Percentiles rank a stretch among this genome's conserved stretches.
Evolutionary conservation across 1,140 invertebrate species (phyloP).

Genomic region (Agraylea sexmaculata): DNA sequence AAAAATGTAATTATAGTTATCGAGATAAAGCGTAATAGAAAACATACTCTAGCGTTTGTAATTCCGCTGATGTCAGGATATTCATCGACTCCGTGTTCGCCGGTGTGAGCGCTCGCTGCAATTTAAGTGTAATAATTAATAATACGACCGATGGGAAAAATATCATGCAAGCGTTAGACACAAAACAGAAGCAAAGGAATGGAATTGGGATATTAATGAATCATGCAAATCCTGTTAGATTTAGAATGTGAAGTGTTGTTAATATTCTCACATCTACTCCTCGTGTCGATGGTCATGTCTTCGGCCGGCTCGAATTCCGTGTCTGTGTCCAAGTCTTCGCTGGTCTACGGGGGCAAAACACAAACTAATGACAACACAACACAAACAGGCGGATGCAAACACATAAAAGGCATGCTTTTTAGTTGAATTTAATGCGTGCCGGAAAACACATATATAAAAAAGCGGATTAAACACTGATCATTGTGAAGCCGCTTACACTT

Average conservation of each 20-base stretch:
- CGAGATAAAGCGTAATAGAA: neutral
- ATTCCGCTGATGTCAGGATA: constrained; percentile 92
- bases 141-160: neutral
- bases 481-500: constrained; percentile 53
- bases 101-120: constrained; percentile 75
- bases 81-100: constrained; percentile 85
- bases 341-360: constrained; percentile 36
- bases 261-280: constrained; percentile 45
- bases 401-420: constrained; percentile 12
- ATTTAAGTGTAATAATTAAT: constrained; percentile 13
- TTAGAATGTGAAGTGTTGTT: neutral
- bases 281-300: constrained; percentile 49
- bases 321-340: constrained; percentile 51
- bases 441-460: constrained; percentile 5
- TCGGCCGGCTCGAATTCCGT: constrained; percentile 54
- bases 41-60: constrained; percentile 71
- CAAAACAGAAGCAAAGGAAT: constrained; percentile 1
- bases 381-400: constrained; percentile 11
- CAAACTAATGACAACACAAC: constrained; percentile 12
- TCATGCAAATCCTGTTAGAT: neutral
- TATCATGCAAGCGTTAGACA: neutral
- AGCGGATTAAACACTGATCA: neutral
- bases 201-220: neutral
- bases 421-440: too few species aligned
- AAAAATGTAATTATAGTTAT: neutral